These are phyloP conservation scores for Halichoeres trimaculatus DNA, from an alignment of 2,113 vertebrate genomes.

Conservation along the genomic window DNA sequence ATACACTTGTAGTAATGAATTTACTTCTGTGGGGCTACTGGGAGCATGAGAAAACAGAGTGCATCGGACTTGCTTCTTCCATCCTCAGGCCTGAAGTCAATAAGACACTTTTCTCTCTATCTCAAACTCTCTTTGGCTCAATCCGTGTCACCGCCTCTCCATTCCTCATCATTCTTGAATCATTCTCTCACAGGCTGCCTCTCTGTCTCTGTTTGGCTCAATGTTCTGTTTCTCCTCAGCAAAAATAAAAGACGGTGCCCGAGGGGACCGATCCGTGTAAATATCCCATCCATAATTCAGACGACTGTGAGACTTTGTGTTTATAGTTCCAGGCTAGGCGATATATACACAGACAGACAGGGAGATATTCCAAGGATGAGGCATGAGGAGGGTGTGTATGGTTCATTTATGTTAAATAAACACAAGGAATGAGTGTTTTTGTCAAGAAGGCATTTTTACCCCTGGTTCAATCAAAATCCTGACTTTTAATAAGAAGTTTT, in stretches of 20 bases:
- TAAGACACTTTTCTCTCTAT: constrained; percentile 27
- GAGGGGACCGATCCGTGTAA: constrained; percentile 50
- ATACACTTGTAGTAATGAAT: neutral
- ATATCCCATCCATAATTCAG: constrained; percentile 72
- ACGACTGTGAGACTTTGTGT: constrained; percentile 43
- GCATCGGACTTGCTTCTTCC: neutral
- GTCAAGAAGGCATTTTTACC: neutral
- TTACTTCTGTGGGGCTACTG: constrained; percentile 26
- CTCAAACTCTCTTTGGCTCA: constrained; percentile 20
- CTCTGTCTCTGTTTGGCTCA: constrained; percentile 30
- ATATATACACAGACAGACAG: constrained; percentile 47
- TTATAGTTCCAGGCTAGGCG: constrained; percentile 29
- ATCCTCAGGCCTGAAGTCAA: neutral
- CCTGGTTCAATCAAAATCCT: neutral
- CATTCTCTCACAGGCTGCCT: constrained; percentile 4
- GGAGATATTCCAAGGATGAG: constrained; percentile 1
- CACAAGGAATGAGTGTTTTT: neutral
- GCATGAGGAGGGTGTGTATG: neutral
- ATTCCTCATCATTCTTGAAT: constrained; percentile 21
- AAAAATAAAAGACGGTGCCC: constrained; percentile 52
- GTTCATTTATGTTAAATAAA: constrained; percentile 2
- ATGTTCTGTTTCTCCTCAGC: constrained; percentile 24
- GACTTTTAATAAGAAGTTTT: neutral
- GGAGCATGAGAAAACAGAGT: neutral
- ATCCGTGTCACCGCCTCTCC: constrained; percentile 20